phyloP scores from a whole-genome alignment of 2,113 vertebrate genomes.

The Ammodytes dubius region DNA sequence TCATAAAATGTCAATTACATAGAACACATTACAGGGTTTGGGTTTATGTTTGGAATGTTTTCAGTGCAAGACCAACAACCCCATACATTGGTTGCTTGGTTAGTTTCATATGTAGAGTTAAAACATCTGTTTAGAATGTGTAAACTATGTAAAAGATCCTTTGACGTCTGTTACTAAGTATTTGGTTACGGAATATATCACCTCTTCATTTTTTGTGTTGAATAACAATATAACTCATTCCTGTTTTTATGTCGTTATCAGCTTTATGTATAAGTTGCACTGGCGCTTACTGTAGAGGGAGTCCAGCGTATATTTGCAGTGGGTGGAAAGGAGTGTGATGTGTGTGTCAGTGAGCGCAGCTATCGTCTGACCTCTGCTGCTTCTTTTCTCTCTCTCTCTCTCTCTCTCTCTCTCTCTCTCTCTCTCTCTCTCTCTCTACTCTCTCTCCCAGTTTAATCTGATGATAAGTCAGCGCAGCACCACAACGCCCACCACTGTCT shows the following conservation, averaged over 20 bases:
- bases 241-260: background rate
- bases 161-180: background rate
- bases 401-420: no score
- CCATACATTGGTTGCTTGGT: background rate
- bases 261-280: background rate
- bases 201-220: background rate
- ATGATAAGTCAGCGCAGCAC: constrained; percentile 99
- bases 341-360: constrained; percentile 34
- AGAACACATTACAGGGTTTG: background rate
- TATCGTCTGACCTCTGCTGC: constrained; percentile 44
- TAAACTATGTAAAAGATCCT: background rate
- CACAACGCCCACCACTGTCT: constrained; percentile 99
- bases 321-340: constrained; percentile 36
- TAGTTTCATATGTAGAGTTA: background rate
- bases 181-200: background rate
- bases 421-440: no score
- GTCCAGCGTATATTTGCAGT: constrained; percentile 39
- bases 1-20: no score
- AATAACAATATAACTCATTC: background rate
- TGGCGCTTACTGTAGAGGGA: constrained; percentile 4
- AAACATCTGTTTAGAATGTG: background rate
- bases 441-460: constrained; percentile 93
- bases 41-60: background rate
- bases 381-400: no score
- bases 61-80: background rate